Percentiles rank a stretch among this genome's conserved stretches.
These are phyloP conservation scores for Saimiri boliviensis DNA, from an alignment of 2,113 vertebrate species.

Conservation along the genomic window DNA sequence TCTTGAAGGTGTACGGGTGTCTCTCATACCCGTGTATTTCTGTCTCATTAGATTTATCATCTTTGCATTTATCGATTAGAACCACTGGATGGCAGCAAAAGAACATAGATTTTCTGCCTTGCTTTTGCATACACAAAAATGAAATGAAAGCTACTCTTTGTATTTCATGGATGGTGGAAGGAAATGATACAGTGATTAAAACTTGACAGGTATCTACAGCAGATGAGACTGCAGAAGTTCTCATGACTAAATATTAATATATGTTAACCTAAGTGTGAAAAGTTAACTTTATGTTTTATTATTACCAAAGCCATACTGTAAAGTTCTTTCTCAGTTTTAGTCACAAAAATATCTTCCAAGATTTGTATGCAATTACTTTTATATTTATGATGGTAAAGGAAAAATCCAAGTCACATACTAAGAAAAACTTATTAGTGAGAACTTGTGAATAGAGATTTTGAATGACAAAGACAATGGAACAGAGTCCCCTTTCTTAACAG, in stretches of 20 bases:
- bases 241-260: not conserved
- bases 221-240: not conserved
- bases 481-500: not conserved
- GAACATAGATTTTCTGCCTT: conserved; percentile 71
- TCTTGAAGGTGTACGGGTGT: not conserved
- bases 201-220: conserved; percentile 5
- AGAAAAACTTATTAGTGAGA: not conserved
- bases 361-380: conserved; percentile 42
- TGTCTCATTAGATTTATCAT: not conserved
- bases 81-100: conserved; percentile 92
- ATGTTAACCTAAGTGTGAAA: conserved; percentile 35
- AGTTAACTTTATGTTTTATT: conserved; percentile 43
- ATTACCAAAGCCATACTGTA: conserved; percentile 35
- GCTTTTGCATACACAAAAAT: not conserved
- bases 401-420: not conserved
- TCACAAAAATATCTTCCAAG: conserved; percentile 53
- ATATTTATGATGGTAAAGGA: not conserved
- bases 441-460: not conserved
- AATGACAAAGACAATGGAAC: not conserved
- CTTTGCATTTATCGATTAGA: not conserved
- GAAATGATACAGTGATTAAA: conserved; percentile 36
- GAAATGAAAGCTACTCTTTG: not conserved
- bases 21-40: not conserved
- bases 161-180: not conserved
- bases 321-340: conserved; percentile 72